A percentile compares a stretch with the other conserved stretches of the same genome.
These are phyloP conservation scores for Tachystola acroxantha DNA, from an alignment of 2,888 invertebrate species.

Conservation along the genomic window DNA sequence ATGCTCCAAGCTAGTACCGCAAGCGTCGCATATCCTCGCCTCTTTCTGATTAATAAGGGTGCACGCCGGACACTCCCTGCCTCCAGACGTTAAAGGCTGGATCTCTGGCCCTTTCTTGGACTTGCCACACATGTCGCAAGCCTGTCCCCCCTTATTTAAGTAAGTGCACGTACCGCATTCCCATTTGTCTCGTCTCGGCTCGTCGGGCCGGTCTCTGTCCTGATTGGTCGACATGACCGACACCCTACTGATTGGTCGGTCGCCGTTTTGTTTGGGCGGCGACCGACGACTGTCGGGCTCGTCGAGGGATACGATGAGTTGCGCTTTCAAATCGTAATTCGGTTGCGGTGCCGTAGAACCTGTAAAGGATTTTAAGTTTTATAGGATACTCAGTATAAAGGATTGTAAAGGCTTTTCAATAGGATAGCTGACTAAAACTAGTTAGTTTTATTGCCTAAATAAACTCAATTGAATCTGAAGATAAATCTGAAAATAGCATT, in stretches of 20 bases:
- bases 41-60: constrained; percentile 86
- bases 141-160: constrained; percentile 76
- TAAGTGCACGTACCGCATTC: constrained; percentile 85
- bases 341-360: constrained; percentile 23
- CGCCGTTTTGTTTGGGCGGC: constrained; percentile 38
- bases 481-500: no score
- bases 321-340: constrained; percentile 59
- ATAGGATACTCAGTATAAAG: neutral
- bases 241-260: constrained; percentile 27
- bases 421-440: no score
- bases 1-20: constrained; percentile 82
- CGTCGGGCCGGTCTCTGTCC: constrained; percentile 17
- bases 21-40: constrained; percentile 82
- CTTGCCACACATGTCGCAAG: constrained; percentile 88
- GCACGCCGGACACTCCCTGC: constrained; percentile 85
- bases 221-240: constrained; percentile 13
- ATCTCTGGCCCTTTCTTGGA: constrained; percentile 79
- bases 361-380: neutral
- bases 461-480: no score
- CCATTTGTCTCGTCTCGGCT: constrained; percentile 69
- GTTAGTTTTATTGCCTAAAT: no score
- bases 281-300: constrained; percentile 50
- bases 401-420: no score
- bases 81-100: constrained; percentile 83
- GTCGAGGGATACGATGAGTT: constrained; percentile 63